These are phyloP conservation scores for Oscheius sp. DNA, from an alignment of 2,888 invertebrate species.

Conservation along the genomic window DNA sequence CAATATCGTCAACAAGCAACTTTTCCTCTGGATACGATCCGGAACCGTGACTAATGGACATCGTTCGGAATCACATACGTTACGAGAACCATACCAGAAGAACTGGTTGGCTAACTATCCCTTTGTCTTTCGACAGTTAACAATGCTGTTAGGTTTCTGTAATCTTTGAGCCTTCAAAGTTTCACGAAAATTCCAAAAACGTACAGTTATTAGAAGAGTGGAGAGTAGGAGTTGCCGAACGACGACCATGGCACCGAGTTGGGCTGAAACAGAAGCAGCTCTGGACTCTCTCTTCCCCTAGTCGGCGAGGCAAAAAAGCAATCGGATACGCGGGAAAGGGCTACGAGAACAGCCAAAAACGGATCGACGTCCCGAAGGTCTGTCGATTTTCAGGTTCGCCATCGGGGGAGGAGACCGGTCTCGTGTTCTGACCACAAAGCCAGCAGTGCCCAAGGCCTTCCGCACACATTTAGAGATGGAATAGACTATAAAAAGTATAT, in stretches of 20 bases:
- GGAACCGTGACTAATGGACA: no score
- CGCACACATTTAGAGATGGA: background rate
- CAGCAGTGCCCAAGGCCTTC: slow-evolving; percentile 2
- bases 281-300: slow-evolving; percentile 7
- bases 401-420: slow-evolving; percentile 17
- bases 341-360: slow-evolving; percentile 22
- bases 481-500: slow-evolving; percentile 2
- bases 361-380: slow-evolving; percentile 22
- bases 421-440: slow-evolving; percentile 9
- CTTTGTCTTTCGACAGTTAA: no score
- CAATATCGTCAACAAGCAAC: no score
- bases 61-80: no score
- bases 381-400: slow-evolving; percentile 34
- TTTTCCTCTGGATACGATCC: no score
- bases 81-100: no score
- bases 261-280: slow-evolving; percentile 1
- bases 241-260: slow-evolving; percentile 27
- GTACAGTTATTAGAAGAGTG: slow-evolving; percentile 4
- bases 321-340: slow-evolving; percentile 30
- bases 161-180: no score
- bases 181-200: slow-evolving; percentile 1
- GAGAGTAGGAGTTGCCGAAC: slow-evolving; percentile 21
- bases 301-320: slow-evolving; percentile 25
- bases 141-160: no score
- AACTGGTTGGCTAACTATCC: no score